Conservation (phyloP, 2,888 invertebrate genomes). For the Scrobipalpa costella region DNA sequence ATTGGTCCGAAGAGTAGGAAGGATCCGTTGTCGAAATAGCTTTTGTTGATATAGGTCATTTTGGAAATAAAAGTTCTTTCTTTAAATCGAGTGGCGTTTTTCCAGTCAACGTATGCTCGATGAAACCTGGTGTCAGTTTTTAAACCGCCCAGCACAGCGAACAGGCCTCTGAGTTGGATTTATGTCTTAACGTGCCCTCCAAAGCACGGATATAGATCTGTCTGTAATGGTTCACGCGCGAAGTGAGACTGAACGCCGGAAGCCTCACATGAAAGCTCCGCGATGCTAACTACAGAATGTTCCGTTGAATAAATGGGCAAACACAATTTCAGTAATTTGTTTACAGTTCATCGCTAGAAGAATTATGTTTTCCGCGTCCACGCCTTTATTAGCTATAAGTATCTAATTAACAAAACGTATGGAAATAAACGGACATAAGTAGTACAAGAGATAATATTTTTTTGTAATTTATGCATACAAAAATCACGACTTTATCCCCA, state of each 20-base stretch:
- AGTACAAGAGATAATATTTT: too few species aligned
- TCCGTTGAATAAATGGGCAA: background rate
- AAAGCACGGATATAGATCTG: background rate
- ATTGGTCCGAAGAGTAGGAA: slow-evolving; percentile 62
- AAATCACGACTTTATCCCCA: too few species aligned
- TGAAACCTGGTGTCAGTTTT: too few species aligned
- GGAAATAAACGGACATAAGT: too few species aligned
- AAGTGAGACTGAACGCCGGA: slow-evolving; percentile 10
- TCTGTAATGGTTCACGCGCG: background rate
- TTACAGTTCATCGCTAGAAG: background rate
- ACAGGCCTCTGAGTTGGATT: too few species aligned
- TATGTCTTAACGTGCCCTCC: too few species aligned
- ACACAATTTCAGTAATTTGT: slow-evolving; percentile 11
- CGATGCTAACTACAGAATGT: slow-evolving; percentile 3
- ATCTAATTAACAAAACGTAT: too few species aligned
- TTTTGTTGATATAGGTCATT: slow-evolving; percentile 35
- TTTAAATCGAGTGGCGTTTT: too few species aligned
- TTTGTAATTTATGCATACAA: too few species aligned
- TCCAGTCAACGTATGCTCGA: too few species aligned
- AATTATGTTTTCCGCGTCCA: background rate
- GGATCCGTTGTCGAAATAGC: slow-evolving; percentile 53
- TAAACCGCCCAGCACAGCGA: too few species aligned
- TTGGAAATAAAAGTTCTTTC: background rate
- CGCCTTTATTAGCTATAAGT: background rate
- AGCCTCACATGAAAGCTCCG: slow-evolving; percentile 1